Percentiles rank a stretch among this genome's conserved stretches.
Evolutionary conservation across 2,888 invertebrate genomes (phyloP).

Genomic region (Apodemia hepburni): DNA sequence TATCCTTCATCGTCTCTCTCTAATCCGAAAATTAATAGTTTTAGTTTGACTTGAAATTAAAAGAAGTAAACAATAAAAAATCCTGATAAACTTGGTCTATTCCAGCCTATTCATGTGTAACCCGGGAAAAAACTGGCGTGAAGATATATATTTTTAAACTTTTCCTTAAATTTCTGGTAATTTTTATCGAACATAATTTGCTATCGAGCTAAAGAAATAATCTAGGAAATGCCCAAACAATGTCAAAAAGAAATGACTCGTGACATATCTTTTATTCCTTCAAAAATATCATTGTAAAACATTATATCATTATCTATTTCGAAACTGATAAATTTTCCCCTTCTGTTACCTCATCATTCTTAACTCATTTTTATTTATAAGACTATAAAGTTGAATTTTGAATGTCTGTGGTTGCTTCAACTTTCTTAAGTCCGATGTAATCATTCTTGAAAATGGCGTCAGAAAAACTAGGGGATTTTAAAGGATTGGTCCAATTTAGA

Average conservation of each 20-base stretch:
- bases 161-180: no score
- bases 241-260: background rate
- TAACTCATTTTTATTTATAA: background rate
- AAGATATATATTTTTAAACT: no score
- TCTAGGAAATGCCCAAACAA: background rate
- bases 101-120: no score
- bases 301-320: conserved; percentile 17
- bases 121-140: no score
- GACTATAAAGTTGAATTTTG: conserved; percentile 2
- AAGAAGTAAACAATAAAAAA: no score
- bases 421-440: conserved; percentile 62
- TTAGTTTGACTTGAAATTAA: no score
- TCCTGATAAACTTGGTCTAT: no score
- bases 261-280: background rate
- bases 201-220: background rate
- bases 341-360: background rate
- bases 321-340: conserved; percentile 13
- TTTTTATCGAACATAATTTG: no score
- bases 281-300: conserved; percentile 13
- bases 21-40: no score
- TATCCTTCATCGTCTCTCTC: no score
- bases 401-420: conserved; percentile 18
- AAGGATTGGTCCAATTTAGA: conserved; percentile 76
- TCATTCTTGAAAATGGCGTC: conserved; percentile 72
- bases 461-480: conserved; percentile 73